These are phyloP conservation scores for Ferrisia virgata DNA, from an alignment of 2,888 invertebrate species.

Conservation along the genomic window DNA sequence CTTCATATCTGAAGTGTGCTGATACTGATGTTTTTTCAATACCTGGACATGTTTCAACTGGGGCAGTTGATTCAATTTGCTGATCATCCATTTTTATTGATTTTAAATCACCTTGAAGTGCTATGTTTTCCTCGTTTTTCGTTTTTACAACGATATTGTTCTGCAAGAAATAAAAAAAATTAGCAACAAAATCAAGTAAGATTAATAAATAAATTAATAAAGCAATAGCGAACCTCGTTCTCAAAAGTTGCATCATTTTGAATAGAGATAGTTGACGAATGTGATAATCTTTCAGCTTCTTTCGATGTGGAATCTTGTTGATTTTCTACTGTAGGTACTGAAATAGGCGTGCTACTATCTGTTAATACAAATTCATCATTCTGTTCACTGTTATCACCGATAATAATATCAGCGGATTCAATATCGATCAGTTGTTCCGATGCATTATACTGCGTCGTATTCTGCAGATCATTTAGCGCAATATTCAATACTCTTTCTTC, in stretches of 20 bases:
- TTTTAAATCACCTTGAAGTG: neutral
- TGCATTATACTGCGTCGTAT: neutral
- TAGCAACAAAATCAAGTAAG: neutral
- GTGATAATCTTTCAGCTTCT: neutral
- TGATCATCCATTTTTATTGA: neutral
- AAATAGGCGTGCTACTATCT: neutral
- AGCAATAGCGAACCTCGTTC: neutral
- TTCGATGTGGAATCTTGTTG: neutral
- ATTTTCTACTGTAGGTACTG: neutral
- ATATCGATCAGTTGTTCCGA: slow-evolving; percentile 1
- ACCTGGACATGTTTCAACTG: neutral
- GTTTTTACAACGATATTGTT: neutral
- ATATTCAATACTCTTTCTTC: neutral
- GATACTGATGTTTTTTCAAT: neutral
- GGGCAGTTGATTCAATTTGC: neutral
- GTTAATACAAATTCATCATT: neutral
- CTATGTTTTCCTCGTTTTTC: neutral
- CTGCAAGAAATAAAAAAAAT: neutral
- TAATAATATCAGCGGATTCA: slow-evolving; percentile 5
- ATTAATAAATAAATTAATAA: neutral
- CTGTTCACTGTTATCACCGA: neutral
- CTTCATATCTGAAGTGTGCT: neutral
- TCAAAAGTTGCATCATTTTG: neutral
- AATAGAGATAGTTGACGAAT: neutral
- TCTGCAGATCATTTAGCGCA: neutral